Evolutionary conservation across 2,113 vertebrate genomes (phyloP), one percentile per base, ranked within the genome.

Genomic region (Zingel zingel): DNA sequence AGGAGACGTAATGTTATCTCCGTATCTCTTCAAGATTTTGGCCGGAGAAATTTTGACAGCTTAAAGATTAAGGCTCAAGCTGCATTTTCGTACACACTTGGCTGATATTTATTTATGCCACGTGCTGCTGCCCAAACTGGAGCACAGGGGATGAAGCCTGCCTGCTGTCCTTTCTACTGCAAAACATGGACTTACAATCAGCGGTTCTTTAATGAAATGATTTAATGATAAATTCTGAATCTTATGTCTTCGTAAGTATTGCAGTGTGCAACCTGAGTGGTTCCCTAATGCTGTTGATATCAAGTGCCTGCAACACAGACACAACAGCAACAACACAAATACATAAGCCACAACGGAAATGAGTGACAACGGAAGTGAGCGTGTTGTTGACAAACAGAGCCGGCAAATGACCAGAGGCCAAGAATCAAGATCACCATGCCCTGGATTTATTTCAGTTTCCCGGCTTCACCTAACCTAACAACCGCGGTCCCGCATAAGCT

Each of bases 51-150:
- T 13, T 11, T 57, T 6, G 66, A 63, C 71, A 74, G 78, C 25
- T 72, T 57, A 57, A 75, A 80, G 70, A 77, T 56, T 62, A 76
- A 33, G 8, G 62, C 23, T 15, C 0, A 14, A 45, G 61, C 70
- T 76, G 63, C 74, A 54, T 50, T 51, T 61, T 54, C 43, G 16
- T 0, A 2, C 63, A 79, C 79, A 79, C 86, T 64, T 65, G 77
- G 77, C 56, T 43, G 57, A 70, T 74, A 36, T 85, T 85, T 48
- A 50, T 69, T 81, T 47, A 27, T 0, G 36, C 36, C 88, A 80
- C 59, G 75, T 87, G 86, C 74, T 1, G 67, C 39, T 21, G n/a
- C 61, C 5, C 11, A 53, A 76, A 79, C 62, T 61, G 51, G 73
- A 85, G 56, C 21, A 47, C 0, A 14, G n/a, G 53, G 43, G 53